Evolutionary conservation across 2,888 invertebrate species (phyloP).

Genomic region (Ashinkailepas kermadecensis): DNA sequence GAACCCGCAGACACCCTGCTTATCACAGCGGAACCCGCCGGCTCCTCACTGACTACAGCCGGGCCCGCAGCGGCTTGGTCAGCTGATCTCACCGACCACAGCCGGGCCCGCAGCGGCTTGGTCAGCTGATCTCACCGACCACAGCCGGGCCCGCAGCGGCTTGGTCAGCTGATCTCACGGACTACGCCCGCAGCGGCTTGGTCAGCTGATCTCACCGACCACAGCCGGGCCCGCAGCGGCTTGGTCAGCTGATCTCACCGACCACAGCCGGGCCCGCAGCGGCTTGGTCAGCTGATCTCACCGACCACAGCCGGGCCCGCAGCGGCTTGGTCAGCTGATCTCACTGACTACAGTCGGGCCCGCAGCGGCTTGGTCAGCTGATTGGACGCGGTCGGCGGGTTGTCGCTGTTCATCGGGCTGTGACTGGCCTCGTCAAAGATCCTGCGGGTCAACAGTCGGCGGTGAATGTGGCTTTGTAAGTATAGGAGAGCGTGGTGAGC

Average conservation of each 20-base stretch:
- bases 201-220: too few relatives aligned
- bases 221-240: too few relatives aligned
- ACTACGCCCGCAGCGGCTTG: too few relatives aligned
- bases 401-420: constrained; percentile 70
- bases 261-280: too few relatives aligned
- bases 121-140: neutral
- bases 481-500: too few relatives aligned
- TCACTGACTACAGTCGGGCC: neutral
- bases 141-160: constrained; percentile 48
- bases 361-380: constrained; percentile 64
- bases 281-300: too few relatives aligned
- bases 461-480: too few relatives aligned
- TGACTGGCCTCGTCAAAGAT: constrained; percentile 69
- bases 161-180: constrained; percentile 56
- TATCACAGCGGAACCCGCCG: too few relatives aligned
- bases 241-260: too few relatives aligned
- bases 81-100: too few relatives aligned
- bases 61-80: too few relatives aligned
- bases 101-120: neutral
- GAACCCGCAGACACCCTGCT: constrained; percentile 47
- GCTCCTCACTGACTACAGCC: too few relatives aligned
- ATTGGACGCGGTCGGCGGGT: constrained; percentile 66
- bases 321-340: neutral
- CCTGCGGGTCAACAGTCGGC: constrained; percentile 40
- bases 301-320: neutral